A percentile compares a stretch with the other conserved stretches of the same genome.
Conservation (phyloP, 2,888 invertebrate species). For the Ferrisia virgata region DNA sequence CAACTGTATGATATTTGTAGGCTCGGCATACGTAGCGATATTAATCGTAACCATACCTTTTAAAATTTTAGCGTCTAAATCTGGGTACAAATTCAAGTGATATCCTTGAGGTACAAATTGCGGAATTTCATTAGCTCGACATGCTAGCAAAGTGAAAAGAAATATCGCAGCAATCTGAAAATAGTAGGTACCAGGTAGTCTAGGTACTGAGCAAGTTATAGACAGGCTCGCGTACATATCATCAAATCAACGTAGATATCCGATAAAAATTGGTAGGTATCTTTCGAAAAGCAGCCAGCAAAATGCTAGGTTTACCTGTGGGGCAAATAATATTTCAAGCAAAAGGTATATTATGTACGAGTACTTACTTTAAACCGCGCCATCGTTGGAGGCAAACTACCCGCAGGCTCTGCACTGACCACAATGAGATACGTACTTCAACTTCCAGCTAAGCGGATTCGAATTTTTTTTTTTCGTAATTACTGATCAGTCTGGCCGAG, state of each 20-base stretch:
- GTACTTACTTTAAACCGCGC: background rate
- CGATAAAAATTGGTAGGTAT: background rate
- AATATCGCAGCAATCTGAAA: background rate
- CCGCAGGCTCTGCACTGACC: background rate
- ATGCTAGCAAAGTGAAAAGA: background rate
- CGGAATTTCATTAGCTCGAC: conserved; percentile 11
- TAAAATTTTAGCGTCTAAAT: background rate
- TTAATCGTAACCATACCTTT: conserved; percentile 30
- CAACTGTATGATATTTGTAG: conserved; percentile 31
- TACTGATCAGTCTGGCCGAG: background rate
- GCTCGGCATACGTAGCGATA: conserved; percentile 35
- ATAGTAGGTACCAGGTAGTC: too few relatives aligned
- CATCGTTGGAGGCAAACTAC: background rate
- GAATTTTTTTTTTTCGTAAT: background rate
- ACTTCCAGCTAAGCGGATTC: background rate
- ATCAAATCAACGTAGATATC: too few relatives aligned
- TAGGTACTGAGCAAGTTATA: too few relatives aligned
- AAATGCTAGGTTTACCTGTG: too few relatives aligned
- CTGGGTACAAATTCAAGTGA: conserved; percentile 36
- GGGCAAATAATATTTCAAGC: background rate
- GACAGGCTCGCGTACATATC: too few relatives aligned
- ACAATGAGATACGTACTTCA: background rate
- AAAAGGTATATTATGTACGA: background rate
- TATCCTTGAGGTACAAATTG: conserved; percentile 39
- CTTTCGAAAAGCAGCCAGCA: background rate